phyloP scores from a whole-genome alignment of 2,797 vertebrate genomes.

The Sebastes itinus region DNA sequence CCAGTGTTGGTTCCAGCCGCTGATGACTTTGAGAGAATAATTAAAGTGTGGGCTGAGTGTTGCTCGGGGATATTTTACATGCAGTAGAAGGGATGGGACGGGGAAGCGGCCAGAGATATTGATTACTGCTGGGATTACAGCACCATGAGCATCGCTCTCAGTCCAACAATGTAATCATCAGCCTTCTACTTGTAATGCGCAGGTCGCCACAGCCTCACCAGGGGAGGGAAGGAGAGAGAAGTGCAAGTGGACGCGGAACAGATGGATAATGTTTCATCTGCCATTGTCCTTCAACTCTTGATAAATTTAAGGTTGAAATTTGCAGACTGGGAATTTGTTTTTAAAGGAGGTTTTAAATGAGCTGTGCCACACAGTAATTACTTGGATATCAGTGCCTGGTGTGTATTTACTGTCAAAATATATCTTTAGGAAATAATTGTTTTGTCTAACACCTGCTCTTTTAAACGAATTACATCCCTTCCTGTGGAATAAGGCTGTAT shows the following conservation, averaged over 20 bases:
- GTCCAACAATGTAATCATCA: conserved; percentile 83
- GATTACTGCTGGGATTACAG: conserved; percentile 84
- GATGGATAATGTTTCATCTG: conserved; percentile 80
- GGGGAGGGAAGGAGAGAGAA: conserved; percentile 44
- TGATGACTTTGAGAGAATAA: conserved; percentile 83
- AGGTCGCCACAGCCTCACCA: conserved; percentile 68
- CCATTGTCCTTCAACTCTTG: conserved; percentile 71
- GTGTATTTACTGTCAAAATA: conserved; percentile 37
- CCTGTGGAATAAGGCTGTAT: conserved; percentile 7
- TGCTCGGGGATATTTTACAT: conserved; percentile 82
- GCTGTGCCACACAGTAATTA: conserved; percentile 35
- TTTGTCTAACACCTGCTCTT: conserved; percentile 50
- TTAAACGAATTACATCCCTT: conserved; percentile 49
- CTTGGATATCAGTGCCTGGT: conserved; percentile 10
- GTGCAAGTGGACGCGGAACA: conserved; percentile 63
- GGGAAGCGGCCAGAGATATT: conserved; percentile 77
- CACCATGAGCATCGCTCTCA: conserved; percentile 80
- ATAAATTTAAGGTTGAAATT: conserved; percentile 70
- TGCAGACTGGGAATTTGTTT: conserved; percentile 45
- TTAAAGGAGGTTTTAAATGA: conserved; percentile 52
- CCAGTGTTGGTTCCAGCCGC: conserved; percentile 59
- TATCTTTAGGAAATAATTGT: conserved; percentile 33
- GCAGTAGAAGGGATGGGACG: conserved; percentile 69
- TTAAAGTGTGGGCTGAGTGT: conserved; percentile 77
- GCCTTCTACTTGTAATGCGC: conserved; percentile 79